A percentile compares a stretch with the other conserved stretches of the same genome.
phyloP scores from a whole-genome alignment of 1,140 invertebrate species.

The Ectropis grisescens region DNA sequence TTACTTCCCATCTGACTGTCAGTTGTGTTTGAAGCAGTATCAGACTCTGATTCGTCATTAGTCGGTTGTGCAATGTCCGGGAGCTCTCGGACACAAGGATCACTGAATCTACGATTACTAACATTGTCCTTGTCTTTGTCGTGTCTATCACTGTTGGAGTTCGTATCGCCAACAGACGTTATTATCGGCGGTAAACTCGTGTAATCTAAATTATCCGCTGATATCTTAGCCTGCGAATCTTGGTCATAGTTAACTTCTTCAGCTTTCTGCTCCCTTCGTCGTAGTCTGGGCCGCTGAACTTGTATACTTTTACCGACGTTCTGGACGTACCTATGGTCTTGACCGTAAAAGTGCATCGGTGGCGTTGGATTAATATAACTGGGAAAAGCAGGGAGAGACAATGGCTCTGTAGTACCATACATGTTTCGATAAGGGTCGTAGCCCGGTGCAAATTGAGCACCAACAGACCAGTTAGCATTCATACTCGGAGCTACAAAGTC shows the following conservation, averaged over 20 bases:
- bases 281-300: slow-evolving; percentile 35
- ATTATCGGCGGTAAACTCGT: slow-evolving; percentile 55
- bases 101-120: slow-evolving; percentile 58
- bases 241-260: slow-evolving; percentile 49
- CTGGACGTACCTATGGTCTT: slow-evolving; percentile 38
- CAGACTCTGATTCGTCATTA: slow-evolving; percentile 52
- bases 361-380: slow-evolving; percentile 30
- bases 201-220: too few relatives aligned
- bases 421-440: slow-evolving; percentile 43
- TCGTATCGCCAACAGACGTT: slow-evolving; percentile 50
- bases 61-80: slow-evolving; percentile 47
- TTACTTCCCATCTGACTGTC: slow-evolving; percentile 55
- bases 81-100: slow-evolving; percentile 56
- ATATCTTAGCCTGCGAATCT: too few relatives aligned
- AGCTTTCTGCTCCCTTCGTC: slow-evolving; percentile 34
- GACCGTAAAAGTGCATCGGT: slow-evolving; percentile 20
- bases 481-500: slow-evolving; percentile 34
- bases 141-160: slow-evolving; percentile 51
- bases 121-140: slow-evolving; percentile 48
- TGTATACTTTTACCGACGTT: slow-evolving; percentile 41
- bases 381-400: slow-evolving; percentile 46
- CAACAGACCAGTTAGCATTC: slow-evolving; percentile 40
- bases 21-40: slow-evolving; percentile 43
- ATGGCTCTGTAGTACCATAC: slow-evolving; percentile 36
- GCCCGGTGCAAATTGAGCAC: slow-evolving; percentile 44